phyloP scores from a whole-genome alignment of 64 coral and sea anemone genomes.

The Montipora cactus region DNA sequence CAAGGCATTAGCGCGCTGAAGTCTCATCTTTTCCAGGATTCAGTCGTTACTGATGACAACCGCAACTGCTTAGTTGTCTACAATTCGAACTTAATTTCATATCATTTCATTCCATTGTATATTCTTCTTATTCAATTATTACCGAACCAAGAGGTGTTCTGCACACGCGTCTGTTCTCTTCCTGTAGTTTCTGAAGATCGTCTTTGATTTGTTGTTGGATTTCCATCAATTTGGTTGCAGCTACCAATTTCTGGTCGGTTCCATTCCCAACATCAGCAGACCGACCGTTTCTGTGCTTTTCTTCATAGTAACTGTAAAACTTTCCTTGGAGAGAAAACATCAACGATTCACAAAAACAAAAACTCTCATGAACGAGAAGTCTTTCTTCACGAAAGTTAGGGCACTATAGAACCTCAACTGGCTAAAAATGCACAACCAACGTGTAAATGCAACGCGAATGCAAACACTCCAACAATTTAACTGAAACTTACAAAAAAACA shows the following conservation, averaged over 20 bases:
- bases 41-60: background rate
- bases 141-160: conserved; percentile 48
- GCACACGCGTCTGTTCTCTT: conserved; percentile 50
- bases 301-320: background rate
- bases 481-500: background rate
- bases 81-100: too few species aligned
- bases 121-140: background rate
- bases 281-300: background rate
- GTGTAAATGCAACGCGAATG: too few species aligned
- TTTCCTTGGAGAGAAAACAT: conserved; percentile 1
- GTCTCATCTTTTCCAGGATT: too few species aligned
- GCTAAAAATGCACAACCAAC: too few species aligned
- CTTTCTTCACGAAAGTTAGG: too few species aligned
- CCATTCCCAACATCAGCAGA: background rate
- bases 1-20: too few species aligned
- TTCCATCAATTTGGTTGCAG: background rate
- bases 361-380: too few species aligned
- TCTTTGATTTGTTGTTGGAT: conserved; percentile 38
- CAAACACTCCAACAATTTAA: too few species aligned
- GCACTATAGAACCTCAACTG: too few species aligned
- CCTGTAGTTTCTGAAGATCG: conserved; percentile 18
- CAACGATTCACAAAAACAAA: too few species aligned
- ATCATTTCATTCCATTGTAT: background rate
- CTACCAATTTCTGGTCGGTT: background rate
- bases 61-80: background rate